Conservation (phyloP, 1,140 invertebrate genomes). For the Ephestia elutella region DNA sequence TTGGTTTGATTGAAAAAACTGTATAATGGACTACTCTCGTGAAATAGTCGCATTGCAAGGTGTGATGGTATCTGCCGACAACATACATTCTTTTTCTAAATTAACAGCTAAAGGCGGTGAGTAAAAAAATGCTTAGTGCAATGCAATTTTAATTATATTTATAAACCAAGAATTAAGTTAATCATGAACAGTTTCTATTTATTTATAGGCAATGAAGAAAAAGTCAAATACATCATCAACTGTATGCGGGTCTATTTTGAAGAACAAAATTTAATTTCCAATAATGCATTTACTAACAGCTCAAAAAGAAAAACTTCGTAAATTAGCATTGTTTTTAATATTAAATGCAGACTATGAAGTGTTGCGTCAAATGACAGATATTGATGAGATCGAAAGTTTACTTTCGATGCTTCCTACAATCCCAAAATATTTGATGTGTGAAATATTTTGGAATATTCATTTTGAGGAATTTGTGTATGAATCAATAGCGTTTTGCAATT, state of each 20-base stretch:
- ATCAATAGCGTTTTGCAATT: conserved; percentile 42
- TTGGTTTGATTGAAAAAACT: no score
- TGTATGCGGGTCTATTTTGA: conserved; percentile 37
- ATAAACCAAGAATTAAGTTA: no score
- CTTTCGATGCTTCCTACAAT: conserved; percentile 56
- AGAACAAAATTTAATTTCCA: conserved; percentile 34
- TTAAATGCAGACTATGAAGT: conserved; percentile 49
- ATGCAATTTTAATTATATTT: no score
- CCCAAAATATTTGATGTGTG: conserved; percentile 50
- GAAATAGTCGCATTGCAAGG: conserved; percentile 55
- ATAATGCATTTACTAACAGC: conserved; percentile 28
- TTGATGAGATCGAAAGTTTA: conserved; percentile 43
- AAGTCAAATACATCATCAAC: conserved; percentile 44
- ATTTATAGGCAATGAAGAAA: conserved; percentile 60
- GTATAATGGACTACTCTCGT: conserved; percentile 50
- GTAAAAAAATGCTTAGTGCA: no score
- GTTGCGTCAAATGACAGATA: conserved; percentile 41
- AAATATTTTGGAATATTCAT: no score
- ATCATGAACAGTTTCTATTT: conserved; percentile 9
- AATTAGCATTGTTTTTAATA: conserved; percentile 54
- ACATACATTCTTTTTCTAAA: conserved; percentile 41
- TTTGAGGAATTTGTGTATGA: conserved; percentile 54
- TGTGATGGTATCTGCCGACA: conserved; percentile 48
- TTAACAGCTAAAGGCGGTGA: conserved; percentile 54
- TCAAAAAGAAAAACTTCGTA: conserved; percentile 27